Percentiles rank a stretch among this genome's conserved stretches.
These are phyloP conservation scores for Cromileptes altivelis DNA, from an alignment of 2,113 vertebrate genomes.

Conservation along the genomic window DNA sequence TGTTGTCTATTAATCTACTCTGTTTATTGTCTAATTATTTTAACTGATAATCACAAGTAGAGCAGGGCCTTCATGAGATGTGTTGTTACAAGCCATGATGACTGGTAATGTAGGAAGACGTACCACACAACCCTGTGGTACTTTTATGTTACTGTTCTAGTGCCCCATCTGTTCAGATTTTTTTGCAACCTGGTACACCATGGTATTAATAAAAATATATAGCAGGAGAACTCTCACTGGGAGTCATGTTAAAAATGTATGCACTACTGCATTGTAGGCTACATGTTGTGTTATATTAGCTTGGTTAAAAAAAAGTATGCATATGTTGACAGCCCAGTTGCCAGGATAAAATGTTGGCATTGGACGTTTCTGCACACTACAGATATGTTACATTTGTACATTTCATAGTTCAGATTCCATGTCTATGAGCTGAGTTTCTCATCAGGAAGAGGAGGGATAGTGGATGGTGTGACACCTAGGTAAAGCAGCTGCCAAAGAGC, in stretches of 20 bases:
- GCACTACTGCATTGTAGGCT: background rate
- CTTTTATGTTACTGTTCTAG: constrained; percentile 2
- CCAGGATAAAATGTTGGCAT: background rate
- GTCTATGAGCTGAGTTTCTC: no score
- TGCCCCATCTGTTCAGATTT: background rate
- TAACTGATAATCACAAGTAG: background rate
- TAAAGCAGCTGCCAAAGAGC: no score
- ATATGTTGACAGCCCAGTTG: no score
- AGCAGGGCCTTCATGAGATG: background rate
- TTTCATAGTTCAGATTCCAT: no score
- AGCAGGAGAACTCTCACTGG: background rate
- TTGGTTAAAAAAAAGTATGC: background rate
- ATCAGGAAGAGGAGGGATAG: no score
- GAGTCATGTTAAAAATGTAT: background rate
- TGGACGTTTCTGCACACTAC: no score
- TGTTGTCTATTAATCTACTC: background rate
- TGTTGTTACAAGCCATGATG: background rate
- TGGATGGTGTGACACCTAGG: no score
- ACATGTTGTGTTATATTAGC: constrained; percentile 11
- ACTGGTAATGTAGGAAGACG: constrained; percentile 1
- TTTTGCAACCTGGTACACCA: background rate
- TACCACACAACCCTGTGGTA: constrained; percentile 1
- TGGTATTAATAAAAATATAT: background rate
- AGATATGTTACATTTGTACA: no score
- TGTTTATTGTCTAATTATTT: background rate